A percentile compares a stretch with the other conserved stretches of the same genome.
phyloP scores from a whole-genome alignment of 2,888 invertebrate species.

The Zaprionus bogoriensis region DNA sequence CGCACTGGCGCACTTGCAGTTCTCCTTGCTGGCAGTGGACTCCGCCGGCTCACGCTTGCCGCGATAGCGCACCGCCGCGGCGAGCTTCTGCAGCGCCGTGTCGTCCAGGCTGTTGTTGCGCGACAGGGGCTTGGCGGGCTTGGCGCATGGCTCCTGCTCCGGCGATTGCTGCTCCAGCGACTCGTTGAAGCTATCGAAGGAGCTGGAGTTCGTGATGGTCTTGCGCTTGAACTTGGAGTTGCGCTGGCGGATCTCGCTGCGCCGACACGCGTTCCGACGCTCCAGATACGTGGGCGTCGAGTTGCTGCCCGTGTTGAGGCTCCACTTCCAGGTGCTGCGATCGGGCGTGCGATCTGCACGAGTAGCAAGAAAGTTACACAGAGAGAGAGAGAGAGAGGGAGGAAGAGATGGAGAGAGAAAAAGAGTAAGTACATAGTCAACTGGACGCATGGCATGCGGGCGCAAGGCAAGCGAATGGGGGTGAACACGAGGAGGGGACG shows the following conservation, averaged over 20 bases:
- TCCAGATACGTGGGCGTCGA: constrained; percentile 96
- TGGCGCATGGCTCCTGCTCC: constrained; percentile 28
- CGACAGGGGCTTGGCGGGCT: constrained; percentile 51
- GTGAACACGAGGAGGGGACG: constrained; percentile 13
- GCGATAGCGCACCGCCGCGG: constrained; percentile 57
- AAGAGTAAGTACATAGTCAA: constrained; percentile 12
- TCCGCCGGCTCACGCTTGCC: constrained; percentile 27
- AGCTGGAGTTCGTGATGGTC: constrained; percentile 79
- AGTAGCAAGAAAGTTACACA: too few species aligned
- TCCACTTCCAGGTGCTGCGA: constrained; percentile 83
- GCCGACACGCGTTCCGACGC: constrained; percentile 89
- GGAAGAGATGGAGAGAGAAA: neutral
- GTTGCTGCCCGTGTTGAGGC: constrained; percentile 85
- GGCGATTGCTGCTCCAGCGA: constrained; percentile 64
- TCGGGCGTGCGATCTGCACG: constrained; percentile 83
- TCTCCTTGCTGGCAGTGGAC: constrained; percentile 30
- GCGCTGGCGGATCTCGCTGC: constrained; percentile 84
- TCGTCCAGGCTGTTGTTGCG: constrained; percentile 79
- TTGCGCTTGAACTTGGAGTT: constrained; percentile 82
- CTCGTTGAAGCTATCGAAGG: constrained; percentile 80
- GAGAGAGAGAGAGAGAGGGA: constrained; percentile 29
- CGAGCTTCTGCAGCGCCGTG: constrained; percentile 72
- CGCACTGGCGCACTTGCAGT: constrained; percentile 41
- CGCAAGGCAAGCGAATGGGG: constrained; percentile 27
- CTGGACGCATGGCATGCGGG: neutral